A percentile compares a stretch with the other conserved stretches of the same genome.
Conservation (phyloP, 2,888 invertebrate species). For the Itoplectis maculator region DNA sequence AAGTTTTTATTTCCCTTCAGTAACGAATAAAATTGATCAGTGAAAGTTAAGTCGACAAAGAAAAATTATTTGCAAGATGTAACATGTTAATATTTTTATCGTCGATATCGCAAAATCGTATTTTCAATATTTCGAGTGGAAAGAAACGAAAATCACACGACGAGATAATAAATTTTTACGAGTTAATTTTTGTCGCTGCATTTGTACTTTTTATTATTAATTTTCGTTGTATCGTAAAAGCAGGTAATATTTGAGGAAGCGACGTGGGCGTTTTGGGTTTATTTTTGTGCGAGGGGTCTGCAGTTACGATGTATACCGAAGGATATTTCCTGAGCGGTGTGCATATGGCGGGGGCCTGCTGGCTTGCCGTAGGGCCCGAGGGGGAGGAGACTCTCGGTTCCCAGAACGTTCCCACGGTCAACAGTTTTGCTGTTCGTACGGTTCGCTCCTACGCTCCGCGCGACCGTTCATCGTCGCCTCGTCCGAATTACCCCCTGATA, state of each 20-base stretch:
- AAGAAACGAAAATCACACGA: background rate
- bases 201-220: background rate
- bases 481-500: background rate
- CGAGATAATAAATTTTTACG: background rate
- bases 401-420: constrained; percentile 84
- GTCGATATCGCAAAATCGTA: no score
- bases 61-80: no score
- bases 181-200: background rate
- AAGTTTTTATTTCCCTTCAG: no score
- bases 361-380: constrained; percentile 70
- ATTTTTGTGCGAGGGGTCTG: constrained; percentile 58
- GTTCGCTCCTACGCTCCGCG: constrained; percentile 55
- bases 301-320: constrained; percentile 58
- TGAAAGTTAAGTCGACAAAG: no score
- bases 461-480: constrained; percentile 50
- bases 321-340: constrained; percentile 80
- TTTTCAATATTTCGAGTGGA: no score
- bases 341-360: constrained; percentile 81
- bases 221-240: background rate
- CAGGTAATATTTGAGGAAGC: constrained; percentile 20
- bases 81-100: no score
- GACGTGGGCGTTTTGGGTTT: constrained; percentile 51
- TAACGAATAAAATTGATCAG: no score
- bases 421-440: constrained; percentile 79
- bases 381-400: constrained; percentile 78